Evolutionary conservation across 2,113 vertebrate genomes (phyloP).

Genomic region (Podarcis raffonei): DNA sequence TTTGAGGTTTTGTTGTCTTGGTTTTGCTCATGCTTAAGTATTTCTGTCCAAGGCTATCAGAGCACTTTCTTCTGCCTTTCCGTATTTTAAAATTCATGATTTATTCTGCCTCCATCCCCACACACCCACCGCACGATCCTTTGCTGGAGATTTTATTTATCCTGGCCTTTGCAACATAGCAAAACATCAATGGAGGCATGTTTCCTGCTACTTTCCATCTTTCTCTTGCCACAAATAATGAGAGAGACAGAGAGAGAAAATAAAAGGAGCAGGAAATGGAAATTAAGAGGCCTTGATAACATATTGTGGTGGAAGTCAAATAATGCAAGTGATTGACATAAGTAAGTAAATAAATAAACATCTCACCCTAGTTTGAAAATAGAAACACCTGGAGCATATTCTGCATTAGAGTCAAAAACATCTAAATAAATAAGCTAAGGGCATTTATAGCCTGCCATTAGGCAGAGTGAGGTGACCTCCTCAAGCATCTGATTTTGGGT

Average conservation of each 20-base stretch:
- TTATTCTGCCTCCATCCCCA: neutral
- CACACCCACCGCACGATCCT: neutral
- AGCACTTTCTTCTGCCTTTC: neutral
- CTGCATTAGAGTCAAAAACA: neutral
- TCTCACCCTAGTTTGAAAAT: neutral
- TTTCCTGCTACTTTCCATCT: neutral
- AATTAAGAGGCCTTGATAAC: neutral
- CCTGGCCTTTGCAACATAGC: neutral
- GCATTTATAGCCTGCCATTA: neutral
- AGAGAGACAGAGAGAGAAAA: neutral
- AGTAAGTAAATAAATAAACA: neutral
- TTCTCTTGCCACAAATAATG: neutral
- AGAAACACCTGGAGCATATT: neutral
- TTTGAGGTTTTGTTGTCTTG: constrained; percentile 1
- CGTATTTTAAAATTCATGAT: neutral
- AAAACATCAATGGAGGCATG: neutral
- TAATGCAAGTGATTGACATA: constrained; percentile 4
- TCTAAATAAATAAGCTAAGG: neutral
- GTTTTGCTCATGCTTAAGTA: neutral
- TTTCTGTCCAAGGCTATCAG: constrained; percentile 5
- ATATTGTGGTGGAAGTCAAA: neutral
- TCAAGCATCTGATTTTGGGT: too few relatives aligned
- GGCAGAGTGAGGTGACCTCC: neutral
- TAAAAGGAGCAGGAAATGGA: neutral
- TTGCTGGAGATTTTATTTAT: constrained; percentile 3